These are phyloP conservation scores for Agrotis segetum DNA, from an alignment of 2,888 invertebrate genomes.

Conservation along the genomic window DNA sequence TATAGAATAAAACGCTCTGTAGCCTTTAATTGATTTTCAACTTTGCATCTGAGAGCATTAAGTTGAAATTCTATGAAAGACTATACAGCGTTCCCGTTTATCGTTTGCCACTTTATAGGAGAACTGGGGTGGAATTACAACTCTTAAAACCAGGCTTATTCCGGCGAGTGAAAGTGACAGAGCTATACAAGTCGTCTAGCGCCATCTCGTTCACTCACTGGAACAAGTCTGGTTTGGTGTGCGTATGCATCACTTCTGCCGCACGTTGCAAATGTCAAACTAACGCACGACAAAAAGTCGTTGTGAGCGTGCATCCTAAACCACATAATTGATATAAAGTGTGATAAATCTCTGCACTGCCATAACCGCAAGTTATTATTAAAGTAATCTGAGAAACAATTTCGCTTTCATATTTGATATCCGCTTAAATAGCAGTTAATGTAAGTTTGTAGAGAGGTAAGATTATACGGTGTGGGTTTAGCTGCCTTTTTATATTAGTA, in stretches of 20 bases:
- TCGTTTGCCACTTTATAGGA: no score
- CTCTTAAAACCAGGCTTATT: no score
- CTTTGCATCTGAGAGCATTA: no score
- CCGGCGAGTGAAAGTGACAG: no score
- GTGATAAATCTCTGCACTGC: conserved; percentile 31
- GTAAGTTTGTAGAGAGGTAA: conserved; percentile 7
- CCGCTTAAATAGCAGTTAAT: conserved; percentile 11
- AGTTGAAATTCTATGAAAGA: no score
- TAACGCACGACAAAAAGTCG: not conserved
- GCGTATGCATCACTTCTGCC: not conserved
- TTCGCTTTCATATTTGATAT: conserved; percentile 35
- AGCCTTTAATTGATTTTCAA: no score
- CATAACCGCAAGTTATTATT: conserved; percentile 33
- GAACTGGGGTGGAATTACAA: no score
- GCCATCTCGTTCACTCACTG: no score
- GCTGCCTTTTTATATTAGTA: not conserved
- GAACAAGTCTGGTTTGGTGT: no score
- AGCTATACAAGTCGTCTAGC: no score
- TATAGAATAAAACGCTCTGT: no score
- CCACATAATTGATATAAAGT: conserved; percentile 32
- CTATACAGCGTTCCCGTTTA: no score
- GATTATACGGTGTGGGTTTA: not conserved
- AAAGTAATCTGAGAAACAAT: conserved; percentile 35
- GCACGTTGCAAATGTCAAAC: not conserved
- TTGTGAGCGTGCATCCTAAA: not conserved